Percentiles rank a stretch among this genome's conserved stretches.
phyloP scores from a whole-genome alignment of 2,888 invertebrate genomes.

The Melieria crassipennis region DNA sequence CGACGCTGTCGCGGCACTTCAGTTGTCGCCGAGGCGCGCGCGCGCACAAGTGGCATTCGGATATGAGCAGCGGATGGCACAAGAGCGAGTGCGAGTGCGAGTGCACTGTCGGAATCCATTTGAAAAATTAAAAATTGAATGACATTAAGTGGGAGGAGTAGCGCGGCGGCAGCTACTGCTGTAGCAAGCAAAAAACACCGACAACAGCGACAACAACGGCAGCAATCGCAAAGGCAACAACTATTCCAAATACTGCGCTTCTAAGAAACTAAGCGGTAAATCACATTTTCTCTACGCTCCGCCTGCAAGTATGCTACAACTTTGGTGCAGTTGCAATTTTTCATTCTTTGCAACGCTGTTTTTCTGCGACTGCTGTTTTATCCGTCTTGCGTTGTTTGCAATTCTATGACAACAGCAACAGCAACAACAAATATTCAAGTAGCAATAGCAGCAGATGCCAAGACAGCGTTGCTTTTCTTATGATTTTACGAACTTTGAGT shows the following conservation, averaged over 20 bases:
- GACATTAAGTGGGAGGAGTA: conserved; percentile 39
- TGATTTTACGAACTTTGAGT: background rate
- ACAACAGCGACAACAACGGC: background rate
- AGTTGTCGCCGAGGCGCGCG: too few species aligned
- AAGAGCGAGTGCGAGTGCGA: too few species aligned
- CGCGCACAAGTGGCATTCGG: too few species aligned
- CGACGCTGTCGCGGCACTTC: too few species aligned
- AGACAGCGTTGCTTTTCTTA: background rate
- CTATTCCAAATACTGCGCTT: conserved; percentile 2
- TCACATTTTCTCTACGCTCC: conserved; percentile 26
- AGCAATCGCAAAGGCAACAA: conserved; percentile 6
- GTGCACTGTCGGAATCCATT: conserved; percentile 32
- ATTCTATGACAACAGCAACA: conserved; percentile 17
- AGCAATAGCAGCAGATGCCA: background rate
- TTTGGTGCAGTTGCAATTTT: conserved; percentile 15
- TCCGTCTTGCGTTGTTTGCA: conserved; percentile 6
- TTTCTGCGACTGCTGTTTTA: background rate
- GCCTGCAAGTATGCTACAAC: background rate
- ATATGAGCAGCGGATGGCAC: too few species aligned
- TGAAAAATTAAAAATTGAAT: conserved; percentile 42
- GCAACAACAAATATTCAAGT: background rate
- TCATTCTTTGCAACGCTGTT: background rate
- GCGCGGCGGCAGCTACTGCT: background rate
- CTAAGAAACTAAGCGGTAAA: conserved; percentile 26
- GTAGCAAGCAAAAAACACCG: background rate